Evolutionary conservation across 2,888 invertebrate genomes (phyloP), one percentile per base, ranked within the genome.

Genomic region (Anodontia alba): DNA sequence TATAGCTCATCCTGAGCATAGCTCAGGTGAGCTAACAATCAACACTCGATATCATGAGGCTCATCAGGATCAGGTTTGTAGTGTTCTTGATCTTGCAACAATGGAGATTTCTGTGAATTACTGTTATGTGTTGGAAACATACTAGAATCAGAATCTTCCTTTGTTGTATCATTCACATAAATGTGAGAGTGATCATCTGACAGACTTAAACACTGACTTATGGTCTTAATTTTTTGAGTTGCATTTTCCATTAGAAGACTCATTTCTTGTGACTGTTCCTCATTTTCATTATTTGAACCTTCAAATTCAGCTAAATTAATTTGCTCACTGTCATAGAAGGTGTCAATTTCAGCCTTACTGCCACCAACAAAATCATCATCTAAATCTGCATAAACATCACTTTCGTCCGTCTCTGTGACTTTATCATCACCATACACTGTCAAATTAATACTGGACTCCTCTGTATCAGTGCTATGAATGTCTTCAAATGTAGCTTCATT

Each of bases 161-260:
- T 33, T 33, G 33, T 20, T 3, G 33, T 62, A 23, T 62, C 62
- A 33, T 20, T 33, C 12, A 62, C 33, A 10, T 20, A 8, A 1
- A 33, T 23, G 7, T 62, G 62, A 62, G 33, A 10, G 10, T 62
- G 29, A 62, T 62, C 62, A 33, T 62, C 62, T 62, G 62, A 62
- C 33, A 62, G 33, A 62, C 33, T 62, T 8, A 20, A 3, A 62
- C 33, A 33, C 17, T 62, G 31, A 62, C 33, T 62, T 20, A 80
- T 76, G 77, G 78, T 83, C 80, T 81, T 81, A 78, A 89, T 82
- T 76, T 87, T 88, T 26, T 87, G 33, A 8, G 89, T 84, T 49
- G 84, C 86, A 70, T 80, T 86, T 31, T 87, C 88, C 74, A 89
- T 80, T n/a, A 89, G 82, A 15, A 84, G 76, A 46, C 80, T 77